Evolutionary conservation across 1,140 invertebrate species (phyloP).

Genomic region (silkworm (Bombyx mori)): ASM3026992v2 NC_085114.1:6461001-6461500

Average conservation of each 20-base stretch:
- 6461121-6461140: conserved; percentile 19
- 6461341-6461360: conserved; percentile 80
- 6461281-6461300: conserved; percentile 70
- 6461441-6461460: conserved; percentile 89
- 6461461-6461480: conserved; percentile 85
- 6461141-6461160: conserved; percentile 18
- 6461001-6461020: no score
- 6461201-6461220: conserved; percentile 26
- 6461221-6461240: conserved; percentile 28
- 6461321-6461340: conserved; percentile 87
- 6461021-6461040: no score
- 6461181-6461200: conserved; percentile 9
- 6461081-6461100: no score
- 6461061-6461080: no score
- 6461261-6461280: conserved; percentile 65
- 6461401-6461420: conserved; percentile 42
- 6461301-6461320: conserved; percentile 80
- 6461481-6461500: conserved; percentile 86
- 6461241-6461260: conserved; percentile 42
- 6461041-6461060: no score
- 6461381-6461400: conserved; percentile 13
- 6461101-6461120: conserved; percentile 12
- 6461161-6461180: conserved; percentile 14
- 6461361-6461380: conserved; percentile 24
- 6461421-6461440: conserved; percentile 83